Evolutionary conservation across 2,888 invertebrate species (phyloP).

Genomic region (Hecatera dysodea): DNA sequence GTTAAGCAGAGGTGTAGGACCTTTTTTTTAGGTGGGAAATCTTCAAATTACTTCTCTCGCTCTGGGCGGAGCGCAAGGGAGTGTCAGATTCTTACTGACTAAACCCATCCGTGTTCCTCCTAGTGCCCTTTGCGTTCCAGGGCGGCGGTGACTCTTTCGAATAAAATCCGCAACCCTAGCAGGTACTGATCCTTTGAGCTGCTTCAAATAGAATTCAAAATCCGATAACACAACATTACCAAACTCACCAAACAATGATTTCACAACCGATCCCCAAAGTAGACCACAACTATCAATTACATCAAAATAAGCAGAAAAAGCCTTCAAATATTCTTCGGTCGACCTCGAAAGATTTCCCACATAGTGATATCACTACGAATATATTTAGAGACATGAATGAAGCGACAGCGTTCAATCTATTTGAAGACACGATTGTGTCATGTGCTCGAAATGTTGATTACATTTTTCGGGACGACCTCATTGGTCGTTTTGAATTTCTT

Average conservation of each 20-base stretch:
- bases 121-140: too few relatives aligned
- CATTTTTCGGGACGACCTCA: constrained; percentile 26
- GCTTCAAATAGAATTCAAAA: constrained; percentile 7
- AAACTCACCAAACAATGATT: constrained; percentile 31
- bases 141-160: too few relatives aligned
- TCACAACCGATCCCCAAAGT: constrained; percentile 8
- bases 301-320: constrained; percentile 17
- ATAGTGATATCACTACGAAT: constrained; percentile 54
- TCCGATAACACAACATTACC: constrained; percentile 15
- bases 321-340: constrained; percentile 3
- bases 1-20: background rate
- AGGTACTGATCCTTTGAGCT: accelerated
- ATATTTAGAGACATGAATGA: constrained; percentile 60
- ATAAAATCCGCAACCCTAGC: too few relatives aligned
- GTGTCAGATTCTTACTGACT: too few relatives aligned
- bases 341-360: constrained; percentile 39
- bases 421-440: constrained; percentile 54
- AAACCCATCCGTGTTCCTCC: too few relatives aligned
- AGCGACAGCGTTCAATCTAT: constrained; percentile 57
- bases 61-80: too few relatives aligned
- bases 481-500: background rate
- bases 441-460: constrained; percentile 45
- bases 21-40: too few relatives aligned
- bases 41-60: too few relatives aligned
- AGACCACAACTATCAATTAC: constrained; percentile 15